Base-by-base conservation (phyloP, 2,888 invertebrate species). In the Bhutanitis thaidina region DNA sequence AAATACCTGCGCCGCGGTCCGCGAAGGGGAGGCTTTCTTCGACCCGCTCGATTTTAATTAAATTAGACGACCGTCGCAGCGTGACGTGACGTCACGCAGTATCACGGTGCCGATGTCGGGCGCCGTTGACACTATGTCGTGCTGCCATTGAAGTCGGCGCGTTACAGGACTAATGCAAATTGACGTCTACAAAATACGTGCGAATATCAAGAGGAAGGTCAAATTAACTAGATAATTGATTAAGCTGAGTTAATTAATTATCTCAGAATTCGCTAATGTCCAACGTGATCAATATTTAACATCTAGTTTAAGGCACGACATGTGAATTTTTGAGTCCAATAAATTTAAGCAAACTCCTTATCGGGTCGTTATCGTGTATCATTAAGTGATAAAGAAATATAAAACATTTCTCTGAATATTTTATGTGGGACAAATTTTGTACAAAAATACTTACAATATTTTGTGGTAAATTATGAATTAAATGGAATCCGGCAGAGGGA, bases 1-100 rank as follows among this genome's bases (percentile, higher is more conserved):
- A 74, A 71, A 72, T 72, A 67, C 69, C 70, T 60, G 61, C 54
- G 61, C 57, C 55, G 57, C 52, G 58, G 49, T 43, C 49, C 30
- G 49, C 45, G 43, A 39, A 27, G 52, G 44, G 53, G 38, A 39
- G 56, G 39, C 52, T 36, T 29, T 36, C 43, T 35, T 30, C 20
- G 39, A 12, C 20, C 14, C 16, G 16, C 27, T 30, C 41, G 37
- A 61, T 60, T 64, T 65, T 64, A 63, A 68, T 65, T 67, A 63
- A 66, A 68, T 62, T 56, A 64, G 58, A 61, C 56, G 54, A 50
- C 49, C 53, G 53, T 15, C 43, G 38, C 40, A 27, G 10, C 52
- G 43, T 39, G 34, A 43, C 45, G 41, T 51, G 46, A 39, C 44
- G 49, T 40, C 50, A 50, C 49, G 41, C 56, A 39, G 52, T 55